phyloP scores from a whole-genome alignment of 2,113 vertebrate genomes.

The Craseonycteris thonglongyai region DNA sequence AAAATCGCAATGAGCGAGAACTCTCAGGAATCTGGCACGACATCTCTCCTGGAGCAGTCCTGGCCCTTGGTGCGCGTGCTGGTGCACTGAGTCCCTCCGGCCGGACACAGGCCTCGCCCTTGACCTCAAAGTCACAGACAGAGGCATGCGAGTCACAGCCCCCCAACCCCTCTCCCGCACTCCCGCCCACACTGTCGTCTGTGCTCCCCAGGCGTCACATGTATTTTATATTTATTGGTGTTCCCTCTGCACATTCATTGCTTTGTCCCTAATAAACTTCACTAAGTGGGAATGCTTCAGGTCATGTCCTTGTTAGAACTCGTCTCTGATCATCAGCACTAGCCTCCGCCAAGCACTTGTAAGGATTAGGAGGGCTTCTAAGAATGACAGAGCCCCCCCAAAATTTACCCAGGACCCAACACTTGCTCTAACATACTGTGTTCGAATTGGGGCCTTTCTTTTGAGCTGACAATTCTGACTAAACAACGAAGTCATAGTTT shows the following conservation, averaged over 20 bases:
- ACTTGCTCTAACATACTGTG: background rate
- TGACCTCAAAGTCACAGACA: background rate
- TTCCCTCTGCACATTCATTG: constrained; percentile 27
- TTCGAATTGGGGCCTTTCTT: background rate
- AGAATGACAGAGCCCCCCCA: background rate
- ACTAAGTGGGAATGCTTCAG: background rate
- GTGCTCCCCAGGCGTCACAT: background rate
- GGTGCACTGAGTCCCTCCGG: background rate
- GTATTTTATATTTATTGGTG: constrained; percentile 54
- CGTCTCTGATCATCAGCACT: fast-evolving
- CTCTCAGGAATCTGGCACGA: constrained; percentile 41
- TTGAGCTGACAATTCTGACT: background rate
- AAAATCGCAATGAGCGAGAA: background rate
- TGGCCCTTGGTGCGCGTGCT: fast-evolving
- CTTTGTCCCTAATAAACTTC: constrained; percentile 68
- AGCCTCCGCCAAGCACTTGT: background rate
- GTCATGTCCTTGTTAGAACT: background rate
- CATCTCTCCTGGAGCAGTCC: background rate
- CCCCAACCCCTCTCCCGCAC: background rate
- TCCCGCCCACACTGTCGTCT: background rate
- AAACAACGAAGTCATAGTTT: background rate
- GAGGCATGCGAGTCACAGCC: fast-evolving
- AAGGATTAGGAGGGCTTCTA: background rate
- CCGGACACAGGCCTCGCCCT: background rate
- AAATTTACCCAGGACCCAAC: too few species aligned